A percentile compares a stretch with the other conserved stretches of the same genome.
These are phyloP conservation scores for Cheilosia pagana DNA, from an alignment of 2,888 invertebrate genomes.

Conservation along the genomic window DNA sequence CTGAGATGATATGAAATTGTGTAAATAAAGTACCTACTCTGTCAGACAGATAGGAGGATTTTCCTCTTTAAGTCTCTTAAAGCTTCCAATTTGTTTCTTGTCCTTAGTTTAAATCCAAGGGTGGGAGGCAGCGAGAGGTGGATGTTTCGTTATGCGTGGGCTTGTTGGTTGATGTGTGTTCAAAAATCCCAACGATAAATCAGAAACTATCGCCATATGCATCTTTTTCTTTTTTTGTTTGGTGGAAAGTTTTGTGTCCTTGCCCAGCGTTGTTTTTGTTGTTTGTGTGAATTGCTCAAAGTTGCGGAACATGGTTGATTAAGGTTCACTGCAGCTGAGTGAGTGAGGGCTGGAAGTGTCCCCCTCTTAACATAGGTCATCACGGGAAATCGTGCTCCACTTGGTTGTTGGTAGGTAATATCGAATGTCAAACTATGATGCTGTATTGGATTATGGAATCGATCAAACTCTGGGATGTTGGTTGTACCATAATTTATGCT, in stretches of 20 bases:
- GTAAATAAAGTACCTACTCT: neutral
- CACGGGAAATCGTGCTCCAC: no score
- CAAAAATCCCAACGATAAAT: neutral
- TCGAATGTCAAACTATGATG: no score
- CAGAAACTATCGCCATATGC: neutral
- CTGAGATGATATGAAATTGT: neutral
- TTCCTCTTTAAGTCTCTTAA: neutral
- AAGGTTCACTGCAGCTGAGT: neutral
- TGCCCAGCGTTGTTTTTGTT: neutral
- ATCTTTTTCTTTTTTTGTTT: no score
- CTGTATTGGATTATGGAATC: no score
- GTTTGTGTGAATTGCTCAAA: neutral
- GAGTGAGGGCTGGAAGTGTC: no score
- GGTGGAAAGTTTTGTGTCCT: neutral
- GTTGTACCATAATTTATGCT: no score
- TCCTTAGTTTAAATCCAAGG: neutral
- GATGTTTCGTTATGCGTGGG: neutral
- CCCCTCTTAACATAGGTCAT: no score
- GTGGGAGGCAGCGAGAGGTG: neutral
- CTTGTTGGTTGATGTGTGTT: neutral
- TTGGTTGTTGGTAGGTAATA: no score
- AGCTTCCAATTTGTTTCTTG: neutral
- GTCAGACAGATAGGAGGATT: neutral
- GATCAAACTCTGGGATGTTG: no score
- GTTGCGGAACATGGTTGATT: neutral